Base-by-base conservation (phyloP, 2,113 vertebrate genomes). In the Leucopsar rothschildi region DNA sequence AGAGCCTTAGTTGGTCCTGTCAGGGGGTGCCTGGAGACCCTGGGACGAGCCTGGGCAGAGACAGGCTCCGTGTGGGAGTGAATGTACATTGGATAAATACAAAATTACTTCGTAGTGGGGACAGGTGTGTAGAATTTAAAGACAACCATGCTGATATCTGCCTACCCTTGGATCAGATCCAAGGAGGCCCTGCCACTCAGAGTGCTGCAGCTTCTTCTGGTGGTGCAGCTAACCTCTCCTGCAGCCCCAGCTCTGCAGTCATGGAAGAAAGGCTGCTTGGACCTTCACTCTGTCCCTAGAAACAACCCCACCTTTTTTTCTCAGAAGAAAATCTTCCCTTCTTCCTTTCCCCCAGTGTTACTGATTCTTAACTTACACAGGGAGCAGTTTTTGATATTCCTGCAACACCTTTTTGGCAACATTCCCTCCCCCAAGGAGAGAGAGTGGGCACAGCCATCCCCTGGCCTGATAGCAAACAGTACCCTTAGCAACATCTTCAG, bases 181-280 rank as follows among this genome's bases (percentile, higher is more conserved):
- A 79, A 71, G 44, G 44, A 86, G 19, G 5, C 10, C 11, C 27
- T 44, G 27, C 27, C 44, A 64, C 42, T 66, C 44, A 28, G 31
- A 11, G 4, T 81, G 70, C 33, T 73, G 24, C 56, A 66, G 40
- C 45, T 57, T 27, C 29, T 47, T 27, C 40, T 65, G 45, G 18
- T 25, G 33, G 27, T 64, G 53, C 55, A 47, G 60, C 20, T 50
- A 56, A 15, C 7, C 6, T 77, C 45, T 45, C 19, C 65, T 73
- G 49, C 0, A 0, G 66, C 33, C 12, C 44, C 0, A 0, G 33
- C 44, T 81, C 44, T 82, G 52, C 29, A 55, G 39, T 40, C 12
- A 11, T 2, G 11, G 61, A 33, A 39, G 18, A 86, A 70, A 71
- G 35, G n/a, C 6, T 79, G 25, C 33, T n/a, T 50, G 15, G 70